Percentiles rank a stretch among this genome's conserved stretches.
Conservation (phyloP, 2,113 vertebrate species). For the Centropus unirufus region DNA sequence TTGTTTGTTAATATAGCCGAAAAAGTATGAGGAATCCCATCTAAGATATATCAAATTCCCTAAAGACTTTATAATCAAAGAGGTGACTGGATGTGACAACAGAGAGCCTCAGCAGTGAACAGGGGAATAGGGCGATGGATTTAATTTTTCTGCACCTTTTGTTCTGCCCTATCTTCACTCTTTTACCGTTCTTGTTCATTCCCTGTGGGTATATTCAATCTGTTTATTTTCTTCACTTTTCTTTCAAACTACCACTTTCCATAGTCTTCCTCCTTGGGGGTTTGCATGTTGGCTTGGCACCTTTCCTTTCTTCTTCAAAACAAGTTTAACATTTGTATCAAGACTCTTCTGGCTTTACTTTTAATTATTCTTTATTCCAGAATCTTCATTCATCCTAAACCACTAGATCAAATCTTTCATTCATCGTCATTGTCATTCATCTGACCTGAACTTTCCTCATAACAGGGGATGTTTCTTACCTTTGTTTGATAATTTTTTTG, state of each 20-base stretch:
- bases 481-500: constrained; percentile 42
- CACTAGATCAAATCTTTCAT: background rate
- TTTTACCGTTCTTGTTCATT: background rate
- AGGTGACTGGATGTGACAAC: background rate
- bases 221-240: background rate
- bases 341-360: background rate
- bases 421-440: constrained; percentile 4
- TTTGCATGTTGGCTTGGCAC: background rate
- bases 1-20: background rate
- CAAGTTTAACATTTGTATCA: background rate
- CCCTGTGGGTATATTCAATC: background rate
- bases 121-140: background rate
- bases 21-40: background rate
- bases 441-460: constrained; percentile 34
- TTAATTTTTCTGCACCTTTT: background rate
- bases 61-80: background rate
- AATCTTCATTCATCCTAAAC: background rate
- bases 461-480: background rate
- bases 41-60: background rate
- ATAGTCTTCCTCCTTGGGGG: background rate
- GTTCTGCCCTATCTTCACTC: background rate
- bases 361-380: background rate
- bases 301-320: background rate
- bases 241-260: background rate
- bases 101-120: background rate